Evolutionary conservation across 2,797 vertebrate species (phyloP), one percentile per base, ranked within the genome.

Genomic region (Microchirus variegatus): DNA sequence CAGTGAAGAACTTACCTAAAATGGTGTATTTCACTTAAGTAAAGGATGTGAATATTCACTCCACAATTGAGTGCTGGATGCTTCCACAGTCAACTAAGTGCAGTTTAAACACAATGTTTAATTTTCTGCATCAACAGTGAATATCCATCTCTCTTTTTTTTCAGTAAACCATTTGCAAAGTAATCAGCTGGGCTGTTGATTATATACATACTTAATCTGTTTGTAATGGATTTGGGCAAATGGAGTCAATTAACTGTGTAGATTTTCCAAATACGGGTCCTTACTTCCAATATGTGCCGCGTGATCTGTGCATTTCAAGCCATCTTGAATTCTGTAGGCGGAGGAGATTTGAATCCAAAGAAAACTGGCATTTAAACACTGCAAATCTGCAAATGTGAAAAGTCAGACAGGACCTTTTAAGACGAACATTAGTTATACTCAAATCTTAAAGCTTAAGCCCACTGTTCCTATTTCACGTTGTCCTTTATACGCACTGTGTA

Each of bases 331-430:
- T 31, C 54, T 59, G 1, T 64, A 42, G 10, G 40, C 18, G 4
- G 22, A 12, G 37, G n/a, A 50, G 13, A 51, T 50, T 54, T 10
- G 2, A 42, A 40, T 16, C 15, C 9, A 44, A 47, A 31, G 31
- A 15, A 18, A n/a, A 26, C 42, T 53, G 15, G 2, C 53, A 49
- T 61, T 10, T 36, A 59, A 59, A 59, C 18, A 49, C 53, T 5
- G 35, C 16, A 57, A 11, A 56, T 54, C 18, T 22, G 14, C 10
- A 46, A 54, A 48, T 22, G 15, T 65, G n/a, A 80, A 80, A 59
- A 18, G 42, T 63, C 48, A 58, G 52, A 42, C 0, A 36, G 47
- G 43, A 26, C 15, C 6, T 0, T 8, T 40, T 22, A 22, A 10
- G 8, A 51, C 51, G 65, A 62, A 19, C 9, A 61, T 4, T 3